phyloP scores from a whole-genome alignment of 2,797 vertebrate genomes.

The Merluccius polli region DNA sequence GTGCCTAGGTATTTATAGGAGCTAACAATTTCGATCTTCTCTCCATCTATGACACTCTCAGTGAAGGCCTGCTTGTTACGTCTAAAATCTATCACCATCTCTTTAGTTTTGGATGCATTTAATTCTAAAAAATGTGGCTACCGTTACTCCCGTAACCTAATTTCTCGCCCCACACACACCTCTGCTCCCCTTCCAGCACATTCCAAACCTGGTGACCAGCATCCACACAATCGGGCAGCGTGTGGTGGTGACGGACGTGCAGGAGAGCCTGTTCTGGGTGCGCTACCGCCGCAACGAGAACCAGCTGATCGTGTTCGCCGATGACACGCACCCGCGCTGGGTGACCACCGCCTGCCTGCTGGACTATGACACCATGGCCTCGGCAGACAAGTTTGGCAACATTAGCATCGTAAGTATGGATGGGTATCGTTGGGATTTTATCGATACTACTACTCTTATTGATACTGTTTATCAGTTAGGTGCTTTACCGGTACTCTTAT shows the following conservation, averaged over 20 bases:
- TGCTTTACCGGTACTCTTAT: background rate
- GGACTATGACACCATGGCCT: constrained; percentile 96
- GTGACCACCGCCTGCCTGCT: constrained; percentile 93
- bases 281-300: constrained; percentile 96
- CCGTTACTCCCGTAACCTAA: too few relatives aligned
- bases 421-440: too few relatives aligned
- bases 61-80: too few relatives aligned
- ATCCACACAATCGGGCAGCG: constrained; percentile 95
- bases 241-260: constrained; percentile 90
- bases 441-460: background rate
- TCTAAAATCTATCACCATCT: too few relatives aligned
- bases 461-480: background rate
- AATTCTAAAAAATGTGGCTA: too few relatives aligned
- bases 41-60: too few relatives aligned
- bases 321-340: constrained; percentile 97
- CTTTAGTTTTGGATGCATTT: too few relatives aligned
- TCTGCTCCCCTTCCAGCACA: background rate
- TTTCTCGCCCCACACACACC: background rate
- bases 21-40: too few relatives aligned
- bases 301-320: constrained; percentile 97
- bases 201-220: constrained; percentile 92
- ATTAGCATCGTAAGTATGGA: constrained; percentile 88
- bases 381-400: constrained; percentile 98
- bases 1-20: too few relatives aligned
- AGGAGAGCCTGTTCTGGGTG: constrained; percentile 98